A percentile compares a stretch with the other conserved stretches of the same genome.
Evolutionary conservation across 2,888 invertebrate species (phyloP).

Genomic region (Pecten maximus): DNA sequence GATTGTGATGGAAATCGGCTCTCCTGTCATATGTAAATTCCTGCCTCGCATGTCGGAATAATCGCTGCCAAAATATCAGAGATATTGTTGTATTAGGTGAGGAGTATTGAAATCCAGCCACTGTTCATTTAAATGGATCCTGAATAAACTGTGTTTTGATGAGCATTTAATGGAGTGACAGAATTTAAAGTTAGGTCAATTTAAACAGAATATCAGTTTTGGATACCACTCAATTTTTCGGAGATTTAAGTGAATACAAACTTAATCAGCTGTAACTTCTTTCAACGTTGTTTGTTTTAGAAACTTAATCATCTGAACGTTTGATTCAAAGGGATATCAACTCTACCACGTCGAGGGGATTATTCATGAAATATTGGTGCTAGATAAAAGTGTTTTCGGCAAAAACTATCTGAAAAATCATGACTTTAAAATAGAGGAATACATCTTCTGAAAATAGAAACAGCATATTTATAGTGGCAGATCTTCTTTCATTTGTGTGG

Average conservation of each 20-base stretch:
- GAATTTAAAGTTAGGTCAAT: neutral
- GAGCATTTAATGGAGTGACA: neutral
- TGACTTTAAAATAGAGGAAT: too few relatives aligned
- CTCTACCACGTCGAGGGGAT: too few relatives aligned
- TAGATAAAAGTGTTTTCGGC: too few relatives aligned
- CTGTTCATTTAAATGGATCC: neutral
- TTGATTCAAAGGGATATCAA: too few relatives aligned
- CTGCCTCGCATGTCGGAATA: neutral
- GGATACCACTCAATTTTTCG: neutral
- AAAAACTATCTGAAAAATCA: too few relatives aligned
- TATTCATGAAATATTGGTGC: too few relatives aligned
- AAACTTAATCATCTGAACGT: too few relatives aligned
- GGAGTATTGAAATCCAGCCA: neutral
- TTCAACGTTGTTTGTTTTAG: too few relatives aligned
- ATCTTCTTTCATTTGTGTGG: neutral
- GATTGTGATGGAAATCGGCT: conserved; percentile 14
- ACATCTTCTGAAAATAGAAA: too few relatives aligned
- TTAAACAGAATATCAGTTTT: neutral
- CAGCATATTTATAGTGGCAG: too few relatives aligned
- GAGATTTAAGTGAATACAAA: too few relatives aligned
- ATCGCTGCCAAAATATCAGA: neutral
- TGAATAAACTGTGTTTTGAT: neutral
- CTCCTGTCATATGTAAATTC: neutral
- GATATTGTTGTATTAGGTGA: neutral
- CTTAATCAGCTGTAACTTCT: too few relatives aligned